A percentile compares a stretch with the other conserved stretches of the same genome.
Evolutionary conservation across 2,888 invertebrate genomes (phyloP).

Genomic region (Danaus chrysippus): DNA sequence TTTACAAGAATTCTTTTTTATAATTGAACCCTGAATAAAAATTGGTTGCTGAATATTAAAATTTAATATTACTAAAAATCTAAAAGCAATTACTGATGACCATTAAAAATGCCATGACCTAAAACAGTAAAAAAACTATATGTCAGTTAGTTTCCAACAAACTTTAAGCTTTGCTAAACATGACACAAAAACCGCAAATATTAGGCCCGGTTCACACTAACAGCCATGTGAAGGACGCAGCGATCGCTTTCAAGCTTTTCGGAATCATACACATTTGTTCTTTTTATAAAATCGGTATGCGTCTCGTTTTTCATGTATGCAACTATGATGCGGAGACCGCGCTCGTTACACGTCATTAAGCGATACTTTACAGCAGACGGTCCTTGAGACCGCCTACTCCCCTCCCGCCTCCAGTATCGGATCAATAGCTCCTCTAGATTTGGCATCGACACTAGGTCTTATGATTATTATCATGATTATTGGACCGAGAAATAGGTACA

Average conservation of each 20-base stretch:
- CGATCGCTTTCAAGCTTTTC: slow-evolving; percentile 30
- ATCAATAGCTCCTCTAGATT: slow-evolving; percentile 45
- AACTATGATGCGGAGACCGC: slow-evolving; percentile 56
- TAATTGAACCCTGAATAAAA: no score
- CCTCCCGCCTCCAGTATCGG: slow-evolving; percentile 34
- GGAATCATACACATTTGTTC: slow-evolving; percentile 35
- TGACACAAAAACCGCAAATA: no score
- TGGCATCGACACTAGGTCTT: slow-evolving; percentile 26
- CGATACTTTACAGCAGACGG: slow-evolving; percentile 79
- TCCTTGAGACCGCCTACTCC: slow-evolving; percentile 72
- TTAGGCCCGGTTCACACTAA: background rate
- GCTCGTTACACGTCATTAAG: slow-evolving; percentile 79
- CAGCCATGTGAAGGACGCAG: slow-evolving; percentile 12
- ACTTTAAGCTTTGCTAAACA: no score
- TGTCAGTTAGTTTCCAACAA: no score
- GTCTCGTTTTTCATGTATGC: slow-evolving; percentile 53
- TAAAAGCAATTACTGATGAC: no score
- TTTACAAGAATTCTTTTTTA: background rate
- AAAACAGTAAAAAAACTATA: no score
- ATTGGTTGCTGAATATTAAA: no score
- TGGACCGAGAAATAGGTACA: background rate
- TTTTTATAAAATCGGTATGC: slow-evolving; percentile 31
- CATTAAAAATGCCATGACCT: no score
- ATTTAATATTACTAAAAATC: no score
- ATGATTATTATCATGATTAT: slow-evolving; percentile 5